phyloP scores from a whole-genome alignment of 2,888 invertebrate species.

The Cenopis cana region DNA sequence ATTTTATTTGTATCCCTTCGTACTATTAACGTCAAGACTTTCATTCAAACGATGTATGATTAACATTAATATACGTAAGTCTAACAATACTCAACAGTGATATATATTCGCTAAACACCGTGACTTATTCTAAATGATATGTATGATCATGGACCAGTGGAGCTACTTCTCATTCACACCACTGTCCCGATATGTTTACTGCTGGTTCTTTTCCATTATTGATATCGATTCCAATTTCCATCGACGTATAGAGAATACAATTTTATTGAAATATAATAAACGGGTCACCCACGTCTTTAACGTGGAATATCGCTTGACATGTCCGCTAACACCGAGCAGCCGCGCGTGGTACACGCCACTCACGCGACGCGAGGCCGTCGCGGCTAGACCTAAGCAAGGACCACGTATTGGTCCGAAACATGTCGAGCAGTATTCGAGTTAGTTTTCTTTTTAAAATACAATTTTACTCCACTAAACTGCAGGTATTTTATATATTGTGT shows the following conservation, averaged over 20 bases:
- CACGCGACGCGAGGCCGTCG: no score
- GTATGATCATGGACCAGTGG: slow-evolving; percentile 63
- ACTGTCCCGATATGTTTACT: slow-evolving; percentile 69
- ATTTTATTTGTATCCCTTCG: slow-evolving; percentile 4
- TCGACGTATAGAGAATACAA: slow-evolving; percentile 4
- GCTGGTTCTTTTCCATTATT: slow-evolving; percentile 61
- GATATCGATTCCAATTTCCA: slow-evolving; percentile 40
- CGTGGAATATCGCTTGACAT: no score
- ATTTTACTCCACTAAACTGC: background rate
- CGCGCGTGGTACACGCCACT: no score
- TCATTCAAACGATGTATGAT: slow-evolving; percentile 54
- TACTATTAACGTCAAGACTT: slow-evolving; percentile 49
- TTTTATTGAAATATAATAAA: no score
- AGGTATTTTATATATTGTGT: background rate
- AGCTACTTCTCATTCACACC: slow-evolving; percentile 51
- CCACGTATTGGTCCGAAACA: no score
- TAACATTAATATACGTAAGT: slow-evolving; percentile 53
- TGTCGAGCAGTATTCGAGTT: no score
- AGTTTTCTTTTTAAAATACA: no score
- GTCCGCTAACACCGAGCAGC: no score
- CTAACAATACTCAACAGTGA: slow-evolving; percentile 57
- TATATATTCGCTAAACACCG: slow-evolving; percentile 57
- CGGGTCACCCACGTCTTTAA: no score
- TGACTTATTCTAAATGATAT: slow-evolving; percentile 73
- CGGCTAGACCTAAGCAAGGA: no score